These are phyloP conservation scores for Petrocephalus microphthalmus DNA, from an alignment of 2,113 vertebrate species.

Conservation along the genomic window DNA sequence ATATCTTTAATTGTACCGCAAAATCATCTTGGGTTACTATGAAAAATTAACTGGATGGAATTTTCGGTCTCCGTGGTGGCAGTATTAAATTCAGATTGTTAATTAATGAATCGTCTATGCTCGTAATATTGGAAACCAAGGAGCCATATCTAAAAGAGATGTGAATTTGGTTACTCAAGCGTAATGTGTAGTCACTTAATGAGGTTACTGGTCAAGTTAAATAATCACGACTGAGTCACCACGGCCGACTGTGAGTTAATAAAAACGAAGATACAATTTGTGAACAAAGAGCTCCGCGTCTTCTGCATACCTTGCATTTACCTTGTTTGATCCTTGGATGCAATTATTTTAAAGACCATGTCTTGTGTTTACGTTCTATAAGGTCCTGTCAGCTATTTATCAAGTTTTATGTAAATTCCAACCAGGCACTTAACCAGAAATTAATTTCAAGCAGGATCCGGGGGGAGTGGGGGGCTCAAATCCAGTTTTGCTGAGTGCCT, in stretches of 20 bases:
- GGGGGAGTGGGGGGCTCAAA: background rate
- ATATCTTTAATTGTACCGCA: background rate
- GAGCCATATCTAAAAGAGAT: background rate
- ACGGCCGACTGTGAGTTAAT: background rate
- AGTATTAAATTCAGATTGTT: slow-evolving; percentile 10
- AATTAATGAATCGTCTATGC: slow-evolving; percentile 22
- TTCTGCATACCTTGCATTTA: background rate
- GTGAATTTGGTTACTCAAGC: background rate
- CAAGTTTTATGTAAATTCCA: background rate
- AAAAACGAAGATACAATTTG: background rate
- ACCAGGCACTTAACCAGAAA: background rate
- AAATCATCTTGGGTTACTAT: slow-evolving; percentile 1
- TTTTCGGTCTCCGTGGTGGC: background rate
- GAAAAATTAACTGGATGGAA: slow-evolving; percentile 1
- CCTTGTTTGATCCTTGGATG: background rate
- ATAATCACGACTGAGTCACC: background rate
- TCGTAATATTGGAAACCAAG: slow-evolving; percentile 22
- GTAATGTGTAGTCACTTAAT: background rate
- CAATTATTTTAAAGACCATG: background rate
- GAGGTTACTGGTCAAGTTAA: background rate
- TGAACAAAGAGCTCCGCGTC: background rate
- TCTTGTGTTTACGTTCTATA: background rate
- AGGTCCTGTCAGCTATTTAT: background rate
- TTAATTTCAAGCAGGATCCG: background rate
- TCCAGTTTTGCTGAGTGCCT: background rate